Conservation (phyloP, 1,140 invertebrate species). For the Sycobia sp. region DNA sequence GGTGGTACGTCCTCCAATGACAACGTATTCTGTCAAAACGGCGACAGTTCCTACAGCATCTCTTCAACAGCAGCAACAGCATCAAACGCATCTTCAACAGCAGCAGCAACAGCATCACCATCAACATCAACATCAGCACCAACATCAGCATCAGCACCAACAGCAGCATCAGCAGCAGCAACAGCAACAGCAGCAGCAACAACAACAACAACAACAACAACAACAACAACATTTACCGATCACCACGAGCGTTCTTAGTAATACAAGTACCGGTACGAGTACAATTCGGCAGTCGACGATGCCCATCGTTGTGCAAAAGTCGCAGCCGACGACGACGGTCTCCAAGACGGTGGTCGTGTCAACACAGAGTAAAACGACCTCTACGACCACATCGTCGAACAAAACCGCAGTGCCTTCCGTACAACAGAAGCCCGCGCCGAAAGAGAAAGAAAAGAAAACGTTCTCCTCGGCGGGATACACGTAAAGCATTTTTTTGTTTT, state of each 20-base stretch:
- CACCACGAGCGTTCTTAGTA: background rate
- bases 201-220: background rate
- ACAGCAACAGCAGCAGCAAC: background rate
- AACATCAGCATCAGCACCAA: background rate
- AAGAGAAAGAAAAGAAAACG: slow-evolving; percentile 71
- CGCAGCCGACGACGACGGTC: slow-evolving; percentile 45
- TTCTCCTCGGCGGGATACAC: slow-evolving; percentile 64
- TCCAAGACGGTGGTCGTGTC: slow-evolving; percentile 47
- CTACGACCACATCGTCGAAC: slow-evolving; percentile 52
- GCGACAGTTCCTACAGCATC: slow-evolving; percentile 39
- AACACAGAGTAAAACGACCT: slow-evolving; percentile 52
- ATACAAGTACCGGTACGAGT: slow-evolving; percentile 12
- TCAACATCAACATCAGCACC: too few relatives aligned
- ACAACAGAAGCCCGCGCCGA: slow-evolving; percentile 57
- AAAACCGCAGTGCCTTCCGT: slow-evolving; percentile 61
- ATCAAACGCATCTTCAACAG: background rate
- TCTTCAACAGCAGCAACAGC: slow-evolving; percentile 6
- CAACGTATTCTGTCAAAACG: slow-evolving; percentile 52
- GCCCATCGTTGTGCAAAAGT: slow-evolving; percentile 49
- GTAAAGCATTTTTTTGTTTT: slow-evolving; percentile 46
- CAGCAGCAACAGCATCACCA: background rate
- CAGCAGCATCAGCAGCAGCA: slow-evolving; percentile 15
- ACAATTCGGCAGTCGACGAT: slow-evolving; percentile 48
- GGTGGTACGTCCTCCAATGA: slow-evolving; percentile 44
- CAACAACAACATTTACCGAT: background rate